Percentiles rank a stretch among this genome's conserved stretches.
phyloP scores from a whole-genome alignment of 1,140 invertebrate species.

The Apocrypta bakeri region DNA sequence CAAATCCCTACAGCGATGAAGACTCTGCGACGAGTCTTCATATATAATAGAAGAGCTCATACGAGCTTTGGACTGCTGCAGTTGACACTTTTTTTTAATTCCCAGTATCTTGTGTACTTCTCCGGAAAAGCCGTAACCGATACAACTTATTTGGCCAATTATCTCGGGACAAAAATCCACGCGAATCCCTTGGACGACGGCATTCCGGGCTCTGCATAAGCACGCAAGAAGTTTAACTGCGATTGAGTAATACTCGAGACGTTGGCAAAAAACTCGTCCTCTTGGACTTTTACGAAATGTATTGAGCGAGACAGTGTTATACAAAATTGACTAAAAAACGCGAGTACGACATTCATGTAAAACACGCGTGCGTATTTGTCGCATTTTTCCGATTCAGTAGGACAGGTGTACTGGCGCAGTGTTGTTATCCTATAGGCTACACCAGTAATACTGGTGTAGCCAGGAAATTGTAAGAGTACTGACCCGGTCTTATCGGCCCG shows the following conservation, averaged over 20 bases:
- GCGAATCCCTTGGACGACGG: background rate
- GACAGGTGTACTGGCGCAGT: no score
- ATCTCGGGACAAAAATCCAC: conserved; percentile 1
- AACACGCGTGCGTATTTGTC: no score
- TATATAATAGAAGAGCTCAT: no score
- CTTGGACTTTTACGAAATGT: background rate
- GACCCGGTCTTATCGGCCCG: no score
- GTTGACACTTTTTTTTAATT: background rate
- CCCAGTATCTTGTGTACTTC: background rate
- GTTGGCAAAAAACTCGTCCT: conserved; percentile 4
- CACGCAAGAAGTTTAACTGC: conserved; percentile 10
- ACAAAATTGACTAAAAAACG: background rate
- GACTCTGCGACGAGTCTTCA: background rate
- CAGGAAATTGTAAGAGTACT: no score
- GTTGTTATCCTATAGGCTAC: no score
- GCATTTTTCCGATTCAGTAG: no score
- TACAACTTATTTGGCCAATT: conserved; percentile 32
- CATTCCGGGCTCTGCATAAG: conserved; percentile 21
- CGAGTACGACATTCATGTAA: no score
- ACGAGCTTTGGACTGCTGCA: background rate
- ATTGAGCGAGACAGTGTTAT: background rate
- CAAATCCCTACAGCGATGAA: background rate
- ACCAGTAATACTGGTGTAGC: no score
- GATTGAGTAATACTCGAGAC: conserved; percentile 19
- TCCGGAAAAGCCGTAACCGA: background rate